Base-by-base conservation (phyloP, 2,797 vertebrate genomes). In the Chaetophractus vellerosus region DNA sequence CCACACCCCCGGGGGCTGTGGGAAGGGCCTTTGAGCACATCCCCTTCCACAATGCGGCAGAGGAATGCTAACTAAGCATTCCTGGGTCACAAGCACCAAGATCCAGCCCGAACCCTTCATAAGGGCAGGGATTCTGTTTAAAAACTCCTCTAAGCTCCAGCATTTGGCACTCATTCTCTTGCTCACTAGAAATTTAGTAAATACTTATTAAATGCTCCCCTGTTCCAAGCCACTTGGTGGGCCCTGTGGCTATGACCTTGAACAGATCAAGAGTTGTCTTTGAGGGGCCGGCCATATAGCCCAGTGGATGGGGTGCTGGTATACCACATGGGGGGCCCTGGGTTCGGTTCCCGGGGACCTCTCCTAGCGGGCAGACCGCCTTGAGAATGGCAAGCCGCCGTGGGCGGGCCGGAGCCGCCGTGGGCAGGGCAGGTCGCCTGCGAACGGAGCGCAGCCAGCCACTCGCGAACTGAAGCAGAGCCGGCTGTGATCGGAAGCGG, bases 221-320 rank as follows among this genome's bases (percentile, higher is more conserved):
- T 15, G 38, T 21, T 24, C 52, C 80, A 87, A 45, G 4, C 19
- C 45, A 81, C 36, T 38, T 52, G 16, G 55, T 26, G 48, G 31
- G 11, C 78, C 55, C 41, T 26, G 10, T 12, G 59, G 23, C 41
- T 61, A 16, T 15, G 68, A 86, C 31, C 33, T 69, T 19, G 50
- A 94, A 57, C 75, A 86, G 87, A 79, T 36, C 59, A 82, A 45
- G 31, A 36, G 48, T 61, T 93, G 7, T 74, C 76, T 69, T 90
- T 92, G 45, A 64, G n/a, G n/a, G n/a, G n/a, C n/a, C n/a, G n/a
- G n/a, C n/a, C n/a, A n/a, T n/a, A n/a, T n/a, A n/a, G n/a, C n/a
- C n/a, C n/a, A n/a, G n/a, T n/a, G n/a, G n/a, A n/a, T n/a, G n/a
- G n/a, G n/a, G n/a, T n/a, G n/a, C n/a, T n/a, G n/a, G n/a, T n/a